Base-by-base conservation (phyloP, 2,888 invertebrate genomes). In the Agrilus cyanescens region DNA sequence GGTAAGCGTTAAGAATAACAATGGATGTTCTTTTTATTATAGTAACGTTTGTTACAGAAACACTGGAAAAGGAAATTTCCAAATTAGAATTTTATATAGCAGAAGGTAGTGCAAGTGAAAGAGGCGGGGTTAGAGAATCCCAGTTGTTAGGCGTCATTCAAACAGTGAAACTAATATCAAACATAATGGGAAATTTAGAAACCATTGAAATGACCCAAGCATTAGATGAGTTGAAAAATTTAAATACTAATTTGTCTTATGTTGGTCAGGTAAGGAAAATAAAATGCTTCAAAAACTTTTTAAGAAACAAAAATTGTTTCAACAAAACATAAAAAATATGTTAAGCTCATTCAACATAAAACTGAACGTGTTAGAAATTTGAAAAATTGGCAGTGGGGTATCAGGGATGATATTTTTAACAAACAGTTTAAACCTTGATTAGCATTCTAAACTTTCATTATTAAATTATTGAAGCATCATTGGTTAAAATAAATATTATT, bases 101-200 rank as follows among this genome's bases (percentile, higher is more conserved):
- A 33, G 78, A 78, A 39, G 54, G 63, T 29, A 62, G 62, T 39
- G 52, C 52, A 32, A 55, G 45, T 40, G 53, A 69, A 67, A 45
- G 73, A 52, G 52, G 57, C 33, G 53, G 49, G 32, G 57, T 57
- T 49, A 62, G 65, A 5, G 62, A 67, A 30, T 53, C 82, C 13
- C 79, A 80, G 55, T 75, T 80, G 16, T 75, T 75, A n/a, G 76
- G 84, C 4, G 84, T 93, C 36, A 77, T 84, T 35, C 94, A 96
- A 63, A 85, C 90, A 0, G 87, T 94, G 1, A 95, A 95, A 67
- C 90, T 91, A 1, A 82, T 96, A 31, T 90, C 93, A 58, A 84
- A 90, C 20, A 68, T 90, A 13, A 80, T 95, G 53, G 90, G 89
- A 13, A 84, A 83, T 41, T 80, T 95, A 1, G 93, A 95, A 66